Base-by-base conservation (phyloP, 2,113 vertebrate genomes). In the Aix galericulata region DNA sequence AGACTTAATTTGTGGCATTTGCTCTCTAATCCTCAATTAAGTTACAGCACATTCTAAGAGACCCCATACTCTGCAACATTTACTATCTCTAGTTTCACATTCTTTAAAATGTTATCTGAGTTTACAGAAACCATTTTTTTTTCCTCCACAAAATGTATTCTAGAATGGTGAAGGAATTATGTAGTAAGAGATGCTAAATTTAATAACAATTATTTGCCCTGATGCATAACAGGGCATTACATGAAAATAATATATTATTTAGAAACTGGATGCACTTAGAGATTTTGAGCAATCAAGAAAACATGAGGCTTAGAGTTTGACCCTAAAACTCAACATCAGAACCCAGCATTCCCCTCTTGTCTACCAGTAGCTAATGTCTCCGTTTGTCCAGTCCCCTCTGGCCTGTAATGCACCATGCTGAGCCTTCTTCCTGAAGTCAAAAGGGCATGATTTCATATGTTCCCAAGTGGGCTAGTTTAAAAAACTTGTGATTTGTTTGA, bases 391-490 rank as follows among this genome's bases (percentile, higher is more conserved):
- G 29, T 12, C n/a, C 36, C 8, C 17, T 42, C 32, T 1, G 0
- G 7, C 42, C 50, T 4, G 2, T 17, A n/a, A 22, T 0, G 0
- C 8, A 2, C 46, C 3, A 0, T 3, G 18, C 3, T 0, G 10
- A 72, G 62, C 56, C 26, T 3, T 8, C 50, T 46, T 77, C 66
- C 59, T 55, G 53, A 23, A 11, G 59, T 38, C 44, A 26, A n/a
- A 0, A 3, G 29, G 66, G 11, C 71, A 40, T 29, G 13, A 16
- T 68, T 14, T 79, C 34, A 12, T 52, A 2, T 29, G 59, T 44
- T 74, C 83, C 88, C 75, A 66, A 29, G 52, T 9, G 86, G 56
- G 58, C 18, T 66, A n/a, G 40, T 64, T 86, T n/a, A n/a, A 50
- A 40, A 68, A 82, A 46, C 15, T 12, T 63, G 25, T 42, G 34